phyloP scores from a whole-genome alignment of 1,140 invertebrate species.

The Teleopsis dalmanni region DNA sequence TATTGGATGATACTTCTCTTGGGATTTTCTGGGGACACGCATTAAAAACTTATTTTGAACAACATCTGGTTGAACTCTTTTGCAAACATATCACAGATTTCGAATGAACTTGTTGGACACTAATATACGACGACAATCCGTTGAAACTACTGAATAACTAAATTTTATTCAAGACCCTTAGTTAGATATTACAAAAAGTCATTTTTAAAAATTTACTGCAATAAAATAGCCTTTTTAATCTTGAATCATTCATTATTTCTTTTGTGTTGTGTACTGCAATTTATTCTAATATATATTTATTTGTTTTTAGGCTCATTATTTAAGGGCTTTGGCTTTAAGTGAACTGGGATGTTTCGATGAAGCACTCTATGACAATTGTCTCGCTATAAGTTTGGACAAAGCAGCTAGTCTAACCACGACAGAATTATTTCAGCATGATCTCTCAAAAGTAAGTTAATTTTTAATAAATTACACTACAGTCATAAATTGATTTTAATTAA shows the following conservation, averaged over 20 bases:
- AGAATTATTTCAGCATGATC: slow-evolving; percentile 43
- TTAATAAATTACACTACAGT: no score
- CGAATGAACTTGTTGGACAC: no score
- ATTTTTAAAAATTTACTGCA: no score
- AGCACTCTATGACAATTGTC: slow-evolving; percentile 56
- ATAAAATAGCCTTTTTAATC: not conserved
- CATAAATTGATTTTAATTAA: not conserved
- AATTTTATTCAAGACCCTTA: no score
- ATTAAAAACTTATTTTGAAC: no score
- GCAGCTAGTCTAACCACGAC: slow-evolving; percentile 40
- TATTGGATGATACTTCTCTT: no score
- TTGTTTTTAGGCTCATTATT: slow-evolving; percentile 55
- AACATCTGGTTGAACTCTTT: no score
- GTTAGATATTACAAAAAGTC: no score
- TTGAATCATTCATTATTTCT: not conserved
- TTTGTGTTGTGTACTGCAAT: not conserved
- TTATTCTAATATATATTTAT: not conserved
- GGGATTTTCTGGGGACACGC: no score
- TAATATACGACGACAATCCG: no score
- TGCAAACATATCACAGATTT: no score
- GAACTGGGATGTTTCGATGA: slow-evolving; percentile 60
- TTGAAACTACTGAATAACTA: no score
- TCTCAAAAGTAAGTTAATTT: slow-evolving; percentile 36
- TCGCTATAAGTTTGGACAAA: slow-evolving; percentile 38
- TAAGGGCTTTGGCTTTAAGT: slow-evolving; percentile 56